Conservation (phyloP, 2,797 vertebrate genomes). For the Acrocephalus scirpaceus region DNA sequence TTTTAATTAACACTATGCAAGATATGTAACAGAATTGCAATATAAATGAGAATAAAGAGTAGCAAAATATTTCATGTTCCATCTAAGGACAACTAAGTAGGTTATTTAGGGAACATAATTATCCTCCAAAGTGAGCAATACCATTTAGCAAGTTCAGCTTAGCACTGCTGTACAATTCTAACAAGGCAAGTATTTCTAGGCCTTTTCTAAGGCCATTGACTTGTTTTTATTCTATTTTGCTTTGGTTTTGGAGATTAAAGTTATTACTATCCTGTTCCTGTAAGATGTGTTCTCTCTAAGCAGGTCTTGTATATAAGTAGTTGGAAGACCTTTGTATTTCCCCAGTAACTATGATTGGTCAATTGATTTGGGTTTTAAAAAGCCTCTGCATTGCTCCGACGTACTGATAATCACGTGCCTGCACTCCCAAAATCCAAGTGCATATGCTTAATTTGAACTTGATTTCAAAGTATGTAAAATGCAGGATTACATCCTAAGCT, state of each 20-base stretch:
- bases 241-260: not conserved
- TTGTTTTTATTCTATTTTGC: not conserved
- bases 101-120: not conserved
- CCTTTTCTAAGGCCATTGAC: not conserved
- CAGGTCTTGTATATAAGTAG: rapidly evolving
- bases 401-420: rapidly evolving
- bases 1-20: not conserved
- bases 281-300: not conserved
- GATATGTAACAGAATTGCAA: not conserved
- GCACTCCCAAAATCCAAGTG: not conserved
- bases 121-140: not conserved
- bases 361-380: not conserved
- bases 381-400: not conserved
- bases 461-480: not conserved
- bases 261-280: not conserved
- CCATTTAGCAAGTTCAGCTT: not conserved
- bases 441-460: not conserved
- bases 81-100: not conserved
- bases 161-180: not conserved
- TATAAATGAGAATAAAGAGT: not conserved
- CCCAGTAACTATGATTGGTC: too few relatives aligned
- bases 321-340: not conserved
- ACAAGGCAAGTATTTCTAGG: not conserved
- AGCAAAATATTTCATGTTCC: not conserved
- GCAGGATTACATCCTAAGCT: not conserved